Evolutionary conservation across 1,140 invertebrate species (phyloP).

Genomic region (Drosophila santomea): DNA sequence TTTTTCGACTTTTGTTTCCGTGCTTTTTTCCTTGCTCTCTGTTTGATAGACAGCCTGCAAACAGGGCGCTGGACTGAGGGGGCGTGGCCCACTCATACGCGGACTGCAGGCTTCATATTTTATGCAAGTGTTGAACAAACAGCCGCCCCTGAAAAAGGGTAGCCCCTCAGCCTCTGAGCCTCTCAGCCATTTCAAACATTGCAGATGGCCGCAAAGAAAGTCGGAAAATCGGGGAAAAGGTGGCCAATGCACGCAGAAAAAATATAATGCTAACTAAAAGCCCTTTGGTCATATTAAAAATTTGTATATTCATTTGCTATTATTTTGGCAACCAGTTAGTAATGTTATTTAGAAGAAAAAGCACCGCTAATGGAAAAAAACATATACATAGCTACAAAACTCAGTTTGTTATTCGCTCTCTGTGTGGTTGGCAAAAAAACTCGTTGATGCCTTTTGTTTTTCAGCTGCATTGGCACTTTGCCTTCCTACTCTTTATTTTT

Average conservation of each 20-base stretch:
- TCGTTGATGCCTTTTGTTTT: slow-evolving; percentile 72
- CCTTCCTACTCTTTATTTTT: slow-evolving; percentile 22
- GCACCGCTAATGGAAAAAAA: too few species aligned
- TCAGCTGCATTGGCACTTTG: slow-evolving; percentile 39
- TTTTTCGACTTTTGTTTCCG: slow-evolving; percentile 76
- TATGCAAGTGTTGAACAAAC: slow-evolving; percentile 70
- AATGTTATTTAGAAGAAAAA: background rate
- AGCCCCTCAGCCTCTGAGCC: slow-evolving; percentile 15
- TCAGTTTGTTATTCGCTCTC: background rate
- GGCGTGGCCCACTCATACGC: slow-evolving; percentile 45
- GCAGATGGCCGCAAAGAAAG: slow-evolving; percentile 29
- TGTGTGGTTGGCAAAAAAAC: slow-evolving; percentile 41
- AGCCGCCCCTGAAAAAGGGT: slow-evolving; percentile 13
- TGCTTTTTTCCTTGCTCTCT: slow-evolving; percentile 37
- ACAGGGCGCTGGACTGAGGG: slow-evolving; percentile 31
- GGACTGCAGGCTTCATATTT: slow-evolving; percentile 67
- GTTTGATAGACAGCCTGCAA: slow-evolving; percentile 77
- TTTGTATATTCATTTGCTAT: too few species aligned
- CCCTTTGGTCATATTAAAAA: too few species aligned
- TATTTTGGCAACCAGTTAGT: too few species aligned
- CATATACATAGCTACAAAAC: too few species aligned
- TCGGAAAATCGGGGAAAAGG: slow-evolving; percentile 9
- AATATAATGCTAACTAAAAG: background rate
- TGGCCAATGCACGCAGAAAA: slow-evolving; percentile 6
- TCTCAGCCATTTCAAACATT: slow-evolving; percentile 24